phyloP scores from a whole-genome alignment of 2,113 vertebrate species.

The Leucopsar rothschildi region DNA sequence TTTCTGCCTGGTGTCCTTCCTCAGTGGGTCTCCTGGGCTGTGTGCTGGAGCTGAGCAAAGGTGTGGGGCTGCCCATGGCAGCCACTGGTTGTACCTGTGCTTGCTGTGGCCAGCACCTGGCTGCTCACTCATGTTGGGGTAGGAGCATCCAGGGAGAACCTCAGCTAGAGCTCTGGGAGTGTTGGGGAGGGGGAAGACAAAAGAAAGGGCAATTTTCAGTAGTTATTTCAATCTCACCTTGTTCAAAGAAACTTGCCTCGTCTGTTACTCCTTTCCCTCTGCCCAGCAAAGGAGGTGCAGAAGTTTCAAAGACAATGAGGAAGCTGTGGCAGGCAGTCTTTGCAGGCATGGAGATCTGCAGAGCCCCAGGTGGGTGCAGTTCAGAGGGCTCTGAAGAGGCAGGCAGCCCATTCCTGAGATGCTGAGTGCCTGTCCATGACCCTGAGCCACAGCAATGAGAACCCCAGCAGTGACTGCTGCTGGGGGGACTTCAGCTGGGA shows the following conservation, averaged over 20 bases:
- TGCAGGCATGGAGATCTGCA: neutral
- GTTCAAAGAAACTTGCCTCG: neutral
- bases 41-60: neutral
- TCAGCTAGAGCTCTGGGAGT: neutral
- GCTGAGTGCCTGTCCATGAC: neutral
- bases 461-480: neutral
- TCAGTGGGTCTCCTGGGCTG: rapidly evolving
- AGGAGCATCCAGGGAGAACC: neutral
- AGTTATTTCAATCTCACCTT: neutral
- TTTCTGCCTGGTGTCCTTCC: neutral
- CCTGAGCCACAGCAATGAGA: neutral
- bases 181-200: neutral
- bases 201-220: neutral
- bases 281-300: neutral
- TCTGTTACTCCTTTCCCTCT: neutral
- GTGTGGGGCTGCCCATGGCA: neutral
- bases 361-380: neutral
- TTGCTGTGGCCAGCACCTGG: neutral
- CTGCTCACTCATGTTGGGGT: rapidly evolving
- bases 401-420: neutral
- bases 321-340: neutral
- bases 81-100: rapidly evolving
- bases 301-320: neutral
- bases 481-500: neutral
- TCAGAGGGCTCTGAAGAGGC: neutral